phyloP scores from a whole-genome alignment of 2,888 invertebrate species.

The Melangyna quadrimaculata region DNA sequence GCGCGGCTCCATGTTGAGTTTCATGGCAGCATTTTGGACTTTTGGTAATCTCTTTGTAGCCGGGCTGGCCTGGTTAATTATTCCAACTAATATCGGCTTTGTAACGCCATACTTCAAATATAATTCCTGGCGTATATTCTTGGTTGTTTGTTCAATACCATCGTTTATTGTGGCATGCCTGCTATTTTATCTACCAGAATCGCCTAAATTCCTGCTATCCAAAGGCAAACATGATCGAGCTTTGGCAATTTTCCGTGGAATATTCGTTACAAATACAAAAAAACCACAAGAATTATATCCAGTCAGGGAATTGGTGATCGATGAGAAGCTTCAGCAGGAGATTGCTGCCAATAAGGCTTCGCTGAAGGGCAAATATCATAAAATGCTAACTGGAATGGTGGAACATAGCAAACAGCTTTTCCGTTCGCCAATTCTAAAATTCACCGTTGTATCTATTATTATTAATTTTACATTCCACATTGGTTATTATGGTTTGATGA shows the following conservation, averaged over 20 bases:
- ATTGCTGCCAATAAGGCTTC: conserved; percentile 81
- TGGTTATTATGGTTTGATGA: conserved; percentile 97
- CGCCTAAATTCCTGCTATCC: conserved; percentile 93
- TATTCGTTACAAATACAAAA: conserved; percentile 89
- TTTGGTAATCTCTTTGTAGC: conserved; percentile 95
- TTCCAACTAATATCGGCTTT: conserved; percentile 87
- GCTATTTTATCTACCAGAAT: conserved; percentile 92
- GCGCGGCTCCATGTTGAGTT: conserved; percentile 95
- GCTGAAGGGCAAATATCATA: conserved; percentile 86
- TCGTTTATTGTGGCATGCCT: conserved; percentile 93
- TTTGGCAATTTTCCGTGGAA: conserved; percentile 89
- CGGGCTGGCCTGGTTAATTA: conserved; percentile 89
- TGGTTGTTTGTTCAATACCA: conserved; percentile 93
- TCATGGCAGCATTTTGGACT: conserved; percentile 98
- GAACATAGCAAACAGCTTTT: conserved; percentile 92
- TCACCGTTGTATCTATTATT: conserved; percentile 91
- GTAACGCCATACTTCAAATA: conserved; percentile 87
- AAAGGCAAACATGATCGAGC: conserved; percentile 91
- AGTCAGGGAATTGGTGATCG: conserved; percentile 86
- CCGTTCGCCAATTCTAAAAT: conserved; percentile 90
- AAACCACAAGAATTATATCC: conserved; percentile 88
- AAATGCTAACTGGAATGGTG: conserved; percentile 89
- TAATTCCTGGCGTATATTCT: conserved; percentile 96
- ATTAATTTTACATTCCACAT: conserved; percentile 97
- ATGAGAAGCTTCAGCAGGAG: conserved; percentile 82